phyloP scores from a whole-genome alignment of 2,888 invertebrate species.

The Nemoura dubitans region DNA sequence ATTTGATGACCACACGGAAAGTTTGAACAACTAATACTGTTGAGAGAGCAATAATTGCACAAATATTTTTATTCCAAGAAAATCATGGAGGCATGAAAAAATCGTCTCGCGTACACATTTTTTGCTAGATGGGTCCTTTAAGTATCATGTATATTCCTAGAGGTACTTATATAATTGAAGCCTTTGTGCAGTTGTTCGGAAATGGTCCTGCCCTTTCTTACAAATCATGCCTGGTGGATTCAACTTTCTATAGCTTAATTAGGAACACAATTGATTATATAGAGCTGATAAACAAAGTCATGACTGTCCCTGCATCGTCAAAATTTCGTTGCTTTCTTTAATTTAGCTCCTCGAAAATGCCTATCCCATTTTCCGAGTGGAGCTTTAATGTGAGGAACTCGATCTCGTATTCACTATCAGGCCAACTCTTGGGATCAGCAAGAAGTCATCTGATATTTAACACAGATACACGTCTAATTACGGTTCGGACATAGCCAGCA shows the following conservation, averaged over 20 bases:
- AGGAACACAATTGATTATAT: too few species aligned
- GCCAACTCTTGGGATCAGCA: neutral
- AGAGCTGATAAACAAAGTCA: too few species aligned
- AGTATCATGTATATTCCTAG: too few species aligned
- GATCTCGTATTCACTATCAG: neutral
- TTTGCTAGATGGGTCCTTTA: too few species aligned
- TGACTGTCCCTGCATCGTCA: neutral
- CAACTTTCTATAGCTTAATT: too few species aligned
- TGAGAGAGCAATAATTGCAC: neutral
- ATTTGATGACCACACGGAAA: constrained; percentile 30
- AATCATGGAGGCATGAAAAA: neutral
- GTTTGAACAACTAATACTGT: neutral
- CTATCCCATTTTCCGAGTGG: neutral
- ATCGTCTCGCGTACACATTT: neutral
- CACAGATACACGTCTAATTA: neutral
- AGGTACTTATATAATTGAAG: too few species aligned
- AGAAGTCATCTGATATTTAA: constrained; percentile 12
- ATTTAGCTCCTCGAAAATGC: neutral
- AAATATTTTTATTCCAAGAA: neutral
- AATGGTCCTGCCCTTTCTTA: neutral
- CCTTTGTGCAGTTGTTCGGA: neutral
- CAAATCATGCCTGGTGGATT: neutral
- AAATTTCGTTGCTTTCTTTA: neutral
- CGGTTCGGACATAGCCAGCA: neutral
- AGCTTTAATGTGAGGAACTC: neutral